Conservation (phyloP, 2,888 invertebrate genomes). For the Nezara viridula region DNA sequence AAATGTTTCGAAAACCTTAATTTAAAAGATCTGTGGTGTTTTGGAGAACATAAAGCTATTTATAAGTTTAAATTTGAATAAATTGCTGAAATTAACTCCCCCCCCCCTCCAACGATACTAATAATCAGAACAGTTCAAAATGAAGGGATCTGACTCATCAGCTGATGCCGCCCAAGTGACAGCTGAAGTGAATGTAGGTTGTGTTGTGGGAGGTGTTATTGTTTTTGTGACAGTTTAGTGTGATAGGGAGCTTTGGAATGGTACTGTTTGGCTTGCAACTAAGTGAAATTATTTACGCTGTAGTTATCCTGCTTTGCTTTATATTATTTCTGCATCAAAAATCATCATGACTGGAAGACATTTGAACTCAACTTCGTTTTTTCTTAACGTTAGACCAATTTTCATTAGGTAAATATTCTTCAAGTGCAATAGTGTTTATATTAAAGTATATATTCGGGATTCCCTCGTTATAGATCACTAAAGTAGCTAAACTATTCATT, state of each 20-base stretch:
- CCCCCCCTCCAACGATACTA: neutral
- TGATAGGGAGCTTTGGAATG: neutral
- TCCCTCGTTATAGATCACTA: neutral
- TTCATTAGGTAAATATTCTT: neutral
- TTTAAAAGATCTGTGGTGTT: neutral
- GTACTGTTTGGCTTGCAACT: neutral
- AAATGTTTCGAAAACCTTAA: neutral
- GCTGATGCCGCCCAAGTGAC: constrained; percentile 49
- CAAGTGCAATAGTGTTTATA: neutral
- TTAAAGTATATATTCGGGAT: neutral
- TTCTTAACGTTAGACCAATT: neutral
- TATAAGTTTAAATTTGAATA: neutral
- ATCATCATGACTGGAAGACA: constrained; percentile 14
- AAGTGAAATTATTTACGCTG: neutral
- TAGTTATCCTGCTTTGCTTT: neutral
- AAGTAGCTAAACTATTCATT: neutral
- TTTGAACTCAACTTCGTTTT: neutral
- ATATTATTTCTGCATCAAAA: neutral
- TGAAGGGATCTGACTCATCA: constrained; percentile 36
- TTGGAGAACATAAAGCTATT: neutral
- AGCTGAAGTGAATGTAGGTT: constrained; percentile 16
- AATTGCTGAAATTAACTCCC: neutral
- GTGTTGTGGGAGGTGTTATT: constrained; percentile 13
- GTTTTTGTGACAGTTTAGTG: constrained; percentile 28
- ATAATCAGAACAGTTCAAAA: neutral